These are phyloP conservation scores for Lordiphosa collinella DNA, from an alignment of 1,140 invertebrate species.

Conservation along the genomic window DNA sequence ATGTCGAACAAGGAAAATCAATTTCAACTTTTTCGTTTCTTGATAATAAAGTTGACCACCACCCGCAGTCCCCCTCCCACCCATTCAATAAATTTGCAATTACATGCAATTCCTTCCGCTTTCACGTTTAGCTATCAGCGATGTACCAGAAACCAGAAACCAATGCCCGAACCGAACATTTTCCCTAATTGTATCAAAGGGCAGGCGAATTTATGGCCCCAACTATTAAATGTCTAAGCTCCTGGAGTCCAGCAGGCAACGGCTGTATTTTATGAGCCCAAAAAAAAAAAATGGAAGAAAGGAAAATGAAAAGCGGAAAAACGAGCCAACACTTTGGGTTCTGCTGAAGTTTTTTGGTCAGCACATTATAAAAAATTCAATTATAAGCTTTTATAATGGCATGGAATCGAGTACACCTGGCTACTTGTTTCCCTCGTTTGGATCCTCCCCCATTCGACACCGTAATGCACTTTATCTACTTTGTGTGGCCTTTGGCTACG, in stretches of 20 bases:
- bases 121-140: conserved; percentile 38
- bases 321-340: conserved; percentile 6
- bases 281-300: conserved; percentile 3
- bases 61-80: too few relatives aligned
- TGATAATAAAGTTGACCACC: background rate
- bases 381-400: conserved; percentile 63
- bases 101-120: background rate
- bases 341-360: conserved; percentile 17
- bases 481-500: conserved; percentile 2
- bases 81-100: conserved; percentile 1
- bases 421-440: background rate
- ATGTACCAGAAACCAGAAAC: conserved; percentile 47
- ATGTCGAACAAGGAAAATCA: conserved; percentile 49
- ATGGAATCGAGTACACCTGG: conserved; percentile 35
- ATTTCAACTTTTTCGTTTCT: conserved; percentile 21
- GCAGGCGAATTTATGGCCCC: conserved; percentile 54
- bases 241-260: background rate
- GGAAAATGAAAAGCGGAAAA: conserved; percentile 5
- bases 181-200: conserved; percentile 55
- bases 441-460: conserved; percentile 15
- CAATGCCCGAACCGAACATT: conserved; percentile 42
- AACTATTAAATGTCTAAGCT: conserved; percentile 35
- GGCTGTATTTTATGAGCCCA: conserved; percentile 22
- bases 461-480: conserved; percentile 29
- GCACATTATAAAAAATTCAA: conserved; percentile 71